Evolutionary conservation across 1,140 invertebrate genomes (phyloP), one percentile per base, ranked within the genome.

Genomic region (Cryptotermes secundus): DNA sequence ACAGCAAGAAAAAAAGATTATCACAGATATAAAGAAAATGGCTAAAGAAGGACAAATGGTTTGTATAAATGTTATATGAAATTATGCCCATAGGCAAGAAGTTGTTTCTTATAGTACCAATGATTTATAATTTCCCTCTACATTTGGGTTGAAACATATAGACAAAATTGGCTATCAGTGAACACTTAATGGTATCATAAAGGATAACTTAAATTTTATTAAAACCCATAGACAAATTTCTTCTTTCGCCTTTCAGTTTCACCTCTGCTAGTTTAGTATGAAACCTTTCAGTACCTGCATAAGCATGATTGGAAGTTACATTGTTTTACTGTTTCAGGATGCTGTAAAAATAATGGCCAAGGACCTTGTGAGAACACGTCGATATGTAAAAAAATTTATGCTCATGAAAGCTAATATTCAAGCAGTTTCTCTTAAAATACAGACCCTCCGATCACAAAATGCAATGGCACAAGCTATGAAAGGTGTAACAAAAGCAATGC

Each of bases 291-390:
- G 19, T 0, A 49, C 19, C 4, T 45, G 24, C 34, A 6, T 34
- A 7, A 38, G 42, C 14, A 26, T 19, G 35, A 82, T 6, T 22
- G 6, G 49, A 82, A 53, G 6, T 45, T 79, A 31, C 80, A n/a
- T 42, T 24, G 22, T 22, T 79, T 22, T 35, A 31, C 86, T 85
- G 86, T 89, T 91, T 49, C 88, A 98, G 97, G 99, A 99, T 92
- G 97, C 99, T 83, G 99, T 99, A 0, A 99, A 99, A 93, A 99
- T 99, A 86, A 99, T 99, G 98, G 99, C 99, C 1, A 99, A 98
- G 91, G 99, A 99, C 92, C 91, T 99, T 85, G 99, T 99, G 1
- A 92, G 99, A 87, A 99, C 99, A 22, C 92, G 99, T 85, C 92
- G 96, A 86, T 99, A 99, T 88, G 94, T 97, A 35, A 99, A 99